Base-by-base conservation (phyloP, 2,888 invertebrate genomes). In the Bembecia ichneumoniformis region DNA sequence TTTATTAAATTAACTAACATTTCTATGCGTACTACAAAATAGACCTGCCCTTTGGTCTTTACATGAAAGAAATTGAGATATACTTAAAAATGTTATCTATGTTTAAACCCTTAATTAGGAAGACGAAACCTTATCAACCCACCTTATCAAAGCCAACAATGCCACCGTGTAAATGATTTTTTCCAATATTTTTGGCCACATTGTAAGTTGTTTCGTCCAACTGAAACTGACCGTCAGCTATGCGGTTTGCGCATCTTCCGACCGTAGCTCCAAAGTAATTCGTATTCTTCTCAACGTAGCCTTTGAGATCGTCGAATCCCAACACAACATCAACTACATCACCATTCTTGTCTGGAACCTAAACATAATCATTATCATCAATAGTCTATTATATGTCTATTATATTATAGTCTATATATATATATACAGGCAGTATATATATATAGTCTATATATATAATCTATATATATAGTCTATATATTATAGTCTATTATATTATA, bases 231-330 rank as follows among this genome's bases (percentile, higher is more conserved):
- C 91, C 96, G n/a, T 90, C 89, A 0, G 88, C 91, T 49, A 97
- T 93, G 44, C 96, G 90, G 78, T 97, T 97, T 3, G 95, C 95
- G 35, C 95, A 94, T 49, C 98, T 88, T 0, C 98, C 98, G 15
- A 97, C 84, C 0, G 95, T 91, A 0, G 94, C 93, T 0, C 98
- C 98, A 59, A 97, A 91, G 69, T 96, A 95, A 0, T 93, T 93
- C 0, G 58, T 58, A 50, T 82, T 82, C 11, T 72, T 63, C 0
- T 60, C 59, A 1, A 78, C 62, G 52, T 88, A 88, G 13, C 94
- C 92, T 51, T 91, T 87, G 16, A 96, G 74, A 60, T 91, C 89
- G 67, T 96, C 95, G 66, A 93, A 97, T 3, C 97, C 97, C 7
- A 96, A 87, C 0, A 92, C 92, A 3, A 97, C 87, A 71, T 97